phyloP scores from a whole-genome alignment of 1,140 invertebrate species.

The Lepidurus apus region DNA sequence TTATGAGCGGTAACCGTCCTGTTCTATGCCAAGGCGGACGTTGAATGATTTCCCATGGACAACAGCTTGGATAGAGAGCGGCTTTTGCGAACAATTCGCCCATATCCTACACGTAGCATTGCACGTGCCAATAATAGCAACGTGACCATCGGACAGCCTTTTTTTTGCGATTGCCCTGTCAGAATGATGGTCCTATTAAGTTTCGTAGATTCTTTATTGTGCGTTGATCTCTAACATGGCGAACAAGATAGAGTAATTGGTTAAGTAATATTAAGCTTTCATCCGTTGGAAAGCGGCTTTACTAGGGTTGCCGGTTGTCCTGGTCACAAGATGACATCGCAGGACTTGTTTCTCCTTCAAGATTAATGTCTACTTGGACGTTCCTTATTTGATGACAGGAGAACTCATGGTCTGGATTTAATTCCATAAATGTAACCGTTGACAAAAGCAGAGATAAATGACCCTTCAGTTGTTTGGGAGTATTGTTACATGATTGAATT shows the following conservation, averaged over 20 bases:
- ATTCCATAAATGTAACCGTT: background rate
- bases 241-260: background rate
- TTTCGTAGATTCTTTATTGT: background rate
- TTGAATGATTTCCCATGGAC: background rate
- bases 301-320: background rate
- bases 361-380: background rate
- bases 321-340: background rate
- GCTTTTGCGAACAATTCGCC: background rate
- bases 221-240: background rate
- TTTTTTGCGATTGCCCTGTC: no score
- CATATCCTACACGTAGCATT: background rate
- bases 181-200: no score
- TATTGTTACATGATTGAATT: background rate
- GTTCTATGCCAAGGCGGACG: background rate
- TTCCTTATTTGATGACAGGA: background rate
- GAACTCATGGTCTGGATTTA: background rate
- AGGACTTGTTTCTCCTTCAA: background rate
- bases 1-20: conserved; percentile 5
- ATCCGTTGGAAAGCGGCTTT: background rate
- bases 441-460: background rate
- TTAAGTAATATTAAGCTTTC: background rate
- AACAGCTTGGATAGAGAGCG: background rate
- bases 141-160: background rate
- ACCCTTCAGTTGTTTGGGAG: background rate
- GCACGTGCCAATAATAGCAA: background rate